phyloP scores from a whole-genome alignment of 2,888 invertebrate species.

The Dasypolia templi region DNA sequence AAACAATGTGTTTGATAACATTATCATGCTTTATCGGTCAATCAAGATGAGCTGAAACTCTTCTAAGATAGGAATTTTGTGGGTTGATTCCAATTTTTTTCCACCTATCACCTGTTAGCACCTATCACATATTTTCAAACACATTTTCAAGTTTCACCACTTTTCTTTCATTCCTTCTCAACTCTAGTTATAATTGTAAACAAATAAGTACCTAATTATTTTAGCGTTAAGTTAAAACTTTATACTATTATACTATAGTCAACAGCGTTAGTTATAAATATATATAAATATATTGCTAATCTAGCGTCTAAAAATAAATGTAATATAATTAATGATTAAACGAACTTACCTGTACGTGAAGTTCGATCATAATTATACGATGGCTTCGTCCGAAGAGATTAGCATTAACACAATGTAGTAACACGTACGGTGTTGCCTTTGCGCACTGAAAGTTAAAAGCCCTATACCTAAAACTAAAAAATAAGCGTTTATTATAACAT shows the following conservation, averaged over 20 bases:
- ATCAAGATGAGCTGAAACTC: background rate
- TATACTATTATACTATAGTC: background rate
- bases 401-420: too few relatives aligned
- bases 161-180: slow-evolving; percentile 47
- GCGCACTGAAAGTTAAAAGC: too few relatives aligned
- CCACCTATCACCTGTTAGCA: too few relatives aligned
- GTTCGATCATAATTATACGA: too few relatives aligned
- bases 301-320: slow-evolving; percentile 33
- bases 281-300: slow-evolving; percentile 47
- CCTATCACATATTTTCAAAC: slow-evolving; percentile 1
- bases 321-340: background rate
- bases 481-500: too few relatives aligned
- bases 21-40: background rate
- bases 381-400: too few relatives aligned
- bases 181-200: slow-evolving; percentile 44
- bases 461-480: too few relatives aligned
- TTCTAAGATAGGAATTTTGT: background rate
- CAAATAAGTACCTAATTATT: slow-evolving; percentile 18
- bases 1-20: slow-evolving; percentile 9
- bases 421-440: too few relatives aligned
- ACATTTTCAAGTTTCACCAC: background rate
- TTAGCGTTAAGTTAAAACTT: slow-evolving; percentile 26
- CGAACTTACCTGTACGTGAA: too few relatives aligned
- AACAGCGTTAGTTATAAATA: slow-evolving; percentile 46
- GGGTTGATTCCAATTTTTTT: background rate